Base-by-base conservation (phyloP, 2,888 invertebrate genomes). In the Cerastis leucographa region DNA sequence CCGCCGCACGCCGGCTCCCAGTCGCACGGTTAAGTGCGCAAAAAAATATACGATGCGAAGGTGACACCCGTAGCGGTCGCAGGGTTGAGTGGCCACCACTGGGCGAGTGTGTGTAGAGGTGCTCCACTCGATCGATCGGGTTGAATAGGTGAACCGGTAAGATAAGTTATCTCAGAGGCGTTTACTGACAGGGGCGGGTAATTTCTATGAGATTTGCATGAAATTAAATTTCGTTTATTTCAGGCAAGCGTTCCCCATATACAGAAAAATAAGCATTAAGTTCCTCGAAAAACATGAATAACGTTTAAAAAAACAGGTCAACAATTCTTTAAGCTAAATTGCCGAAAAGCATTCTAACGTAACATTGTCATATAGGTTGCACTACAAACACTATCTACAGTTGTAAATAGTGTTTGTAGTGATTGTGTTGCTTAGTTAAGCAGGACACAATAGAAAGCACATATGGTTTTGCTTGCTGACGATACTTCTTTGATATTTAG, bases 31-130 rank as follows among this genome's bases (percentile, higher is more conserved):
- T 93, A 92, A 94, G 93, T 91, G 92, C 89, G 92, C 95, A 96
- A 96, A 96, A 96, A 96, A 94, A 88, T 94, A 93, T 95, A 92
- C 88, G 86, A 81, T 89, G 87, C 89, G 80, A 92, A 94, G 94
- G 94, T 94, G 93, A 89, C 92, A 87, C 87, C 76, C 71, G 81
- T 72, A 73, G 78, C 80, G 79, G 59, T 70, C 71, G 78, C 72
- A 69, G 82, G 87, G 85, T 77, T 83, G 88, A 85, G 83, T 78
- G 76, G 73, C 54, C 59, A 61, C 62, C 71, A 82, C 74, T 29
- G 71, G 11, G 35, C 51, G 11, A n/a, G 70, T 14, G 35, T 44
- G 64, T 17, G 42, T 73, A 65, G 68, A 76, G 66, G 69, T 46
- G 51, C 76, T 76, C 42, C 49, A 66, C 54, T 11, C 9, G 62